Conservation (phyloP, 1,140 invertebrate genomes). For the Pachypsylla venusta region DNA sequence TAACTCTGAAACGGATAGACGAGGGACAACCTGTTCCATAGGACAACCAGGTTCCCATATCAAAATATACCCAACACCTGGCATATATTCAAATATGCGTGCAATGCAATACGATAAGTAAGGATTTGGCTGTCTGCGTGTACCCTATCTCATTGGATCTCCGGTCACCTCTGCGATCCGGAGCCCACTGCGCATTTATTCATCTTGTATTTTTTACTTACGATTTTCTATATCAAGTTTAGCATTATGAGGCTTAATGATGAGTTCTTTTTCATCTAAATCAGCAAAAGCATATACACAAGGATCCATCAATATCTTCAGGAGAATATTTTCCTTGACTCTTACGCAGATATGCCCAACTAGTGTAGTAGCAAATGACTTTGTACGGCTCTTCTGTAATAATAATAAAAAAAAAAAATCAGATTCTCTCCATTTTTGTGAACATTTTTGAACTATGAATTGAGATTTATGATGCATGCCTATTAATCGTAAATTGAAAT, state of each 20-base stretch:
- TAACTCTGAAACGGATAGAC: too few species aligned
- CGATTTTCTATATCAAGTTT: conserved; percentile 51
- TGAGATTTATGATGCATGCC: too few species aligned
- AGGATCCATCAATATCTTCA: conserved; percentile 43
- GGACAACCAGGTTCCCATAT: too few species aligned
- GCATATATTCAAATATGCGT: too few species aligned
- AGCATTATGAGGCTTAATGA: conserved; percentile 42
- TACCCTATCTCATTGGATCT: background rate
- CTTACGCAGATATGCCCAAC: conserved; percentile 56
- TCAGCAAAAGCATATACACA: conserved; percentile 62
- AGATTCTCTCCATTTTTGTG: too few species aligned
- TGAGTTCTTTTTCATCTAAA: conserved; percentile 37
- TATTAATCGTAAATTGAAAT: too few species aligned
- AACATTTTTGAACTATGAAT: too few species aligned
- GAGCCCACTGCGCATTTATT: background rate
- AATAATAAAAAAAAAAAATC: background rate
- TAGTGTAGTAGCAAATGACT: conserved; percentile 58
- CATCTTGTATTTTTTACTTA: conserved; percentile 25
- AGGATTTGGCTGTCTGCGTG: too few species aligned
- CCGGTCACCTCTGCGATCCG: background rate
- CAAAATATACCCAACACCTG: too few species aligned
- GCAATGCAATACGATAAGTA: too few species aligned
- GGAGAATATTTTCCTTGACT: conserved; percentile 46
- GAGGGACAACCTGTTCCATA: too few species aligned
- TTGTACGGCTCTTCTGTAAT: conserved; percentile 30